phyloP scores from a whole-genome alignment of 2,797 vertebrate species.

The Okamejei kenojei region DNA sequence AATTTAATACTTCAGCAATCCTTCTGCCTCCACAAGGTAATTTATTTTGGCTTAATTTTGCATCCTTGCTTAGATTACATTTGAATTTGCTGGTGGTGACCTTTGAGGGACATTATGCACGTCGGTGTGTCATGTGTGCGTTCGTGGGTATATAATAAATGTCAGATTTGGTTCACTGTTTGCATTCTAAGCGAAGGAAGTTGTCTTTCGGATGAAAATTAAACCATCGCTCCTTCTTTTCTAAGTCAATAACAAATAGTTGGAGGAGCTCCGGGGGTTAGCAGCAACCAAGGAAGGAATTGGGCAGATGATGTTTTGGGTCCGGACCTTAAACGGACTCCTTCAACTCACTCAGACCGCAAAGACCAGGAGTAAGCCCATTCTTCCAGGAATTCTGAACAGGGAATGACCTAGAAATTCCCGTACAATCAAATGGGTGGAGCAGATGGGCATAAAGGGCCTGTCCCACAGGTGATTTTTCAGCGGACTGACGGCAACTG shows the following conservation, averaged over 20 bases:
- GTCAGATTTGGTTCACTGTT: neutral
- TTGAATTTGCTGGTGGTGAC: neutral
- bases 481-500: no score
- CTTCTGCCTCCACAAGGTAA: neutral
- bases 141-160: neutral
- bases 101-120: neutral
- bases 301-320: no score
- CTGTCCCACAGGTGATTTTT: no score
- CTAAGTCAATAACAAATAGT: no score
- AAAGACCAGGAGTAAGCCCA: neutral
- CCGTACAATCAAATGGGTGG: no score
- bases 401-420: no score
- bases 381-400: no score
- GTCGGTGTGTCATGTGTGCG: neutral
- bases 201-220: neutral
- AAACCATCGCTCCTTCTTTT: neutral
- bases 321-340: no score
- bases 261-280: no score
- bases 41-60: neutral
- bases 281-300: no score
- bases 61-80: neutral
- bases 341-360: neutral
- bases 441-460: no score
- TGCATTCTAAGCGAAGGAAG: neutral
- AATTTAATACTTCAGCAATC: neutral